A percentile compares a stretch with the other conserved stretches of the same genome.
phyloP scores from a whole-genome alignment of 2,888 invertebrate species.

The Lamellibrachia columna region DNA sequence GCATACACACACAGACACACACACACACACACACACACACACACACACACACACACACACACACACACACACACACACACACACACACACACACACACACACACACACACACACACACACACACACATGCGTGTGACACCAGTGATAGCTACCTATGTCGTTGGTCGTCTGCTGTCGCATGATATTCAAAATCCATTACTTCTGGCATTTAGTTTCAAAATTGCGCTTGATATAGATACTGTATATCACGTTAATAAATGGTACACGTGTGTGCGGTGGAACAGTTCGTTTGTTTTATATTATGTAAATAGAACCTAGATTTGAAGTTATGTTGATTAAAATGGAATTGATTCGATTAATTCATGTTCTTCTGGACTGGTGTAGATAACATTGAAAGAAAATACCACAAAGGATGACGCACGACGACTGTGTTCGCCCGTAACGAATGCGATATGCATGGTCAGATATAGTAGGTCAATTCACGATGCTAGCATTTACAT shows the following conservation, averaged over 20 bases:
- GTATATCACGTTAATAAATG: neutral
- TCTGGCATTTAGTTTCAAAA: neutral
- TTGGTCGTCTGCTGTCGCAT: neutral
- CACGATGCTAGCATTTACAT: neutral
- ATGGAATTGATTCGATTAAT: neutral
- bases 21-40: neutral
- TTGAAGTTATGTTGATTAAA: neutral
- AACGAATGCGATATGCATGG: neutral
- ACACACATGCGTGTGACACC: neutral
- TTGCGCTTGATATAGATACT: neutral
- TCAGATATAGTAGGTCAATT: neutral
- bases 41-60: too few relatives aligned
- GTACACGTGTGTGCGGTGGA: neutral
- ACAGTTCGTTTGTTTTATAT: slow-evolving; percentile 13
- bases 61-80: too few relatives aligned
- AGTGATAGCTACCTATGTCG: neutral
- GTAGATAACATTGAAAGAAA: neutral
- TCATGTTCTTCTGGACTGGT: neutral
- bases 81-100: too few relatives aligned
- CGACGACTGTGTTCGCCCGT: neutral
- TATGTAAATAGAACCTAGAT: neutral
- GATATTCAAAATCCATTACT: neutral
- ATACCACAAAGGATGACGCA: neutral
- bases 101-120: too few relatives aligned
- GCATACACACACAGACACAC: neutral